Evolutionary conservation across 2,113 vertebrate genomes (phyloP).

Genomic region (Neogobius melanostomus): DNA sequence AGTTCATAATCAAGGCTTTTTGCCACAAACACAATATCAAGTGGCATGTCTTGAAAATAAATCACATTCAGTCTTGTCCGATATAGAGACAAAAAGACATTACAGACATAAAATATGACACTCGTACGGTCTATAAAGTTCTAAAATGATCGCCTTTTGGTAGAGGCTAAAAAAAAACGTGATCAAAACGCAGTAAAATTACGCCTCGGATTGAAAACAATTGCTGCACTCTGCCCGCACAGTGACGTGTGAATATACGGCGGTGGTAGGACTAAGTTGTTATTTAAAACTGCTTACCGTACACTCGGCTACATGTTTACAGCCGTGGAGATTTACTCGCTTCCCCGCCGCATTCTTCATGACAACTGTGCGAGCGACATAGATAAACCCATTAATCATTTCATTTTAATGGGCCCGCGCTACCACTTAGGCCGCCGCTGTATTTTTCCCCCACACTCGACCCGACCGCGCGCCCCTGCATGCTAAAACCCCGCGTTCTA

Average conservation of each 20-base stretch:
- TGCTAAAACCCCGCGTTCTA: slow-evolving; percentile 59
- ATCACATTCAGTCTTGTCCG: not conserved
- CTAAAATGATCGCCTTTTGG: not conserved
- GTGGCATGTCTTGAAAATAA: too few species aligned
- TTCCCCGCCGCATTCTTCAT: slow-evolving; percentile 38
- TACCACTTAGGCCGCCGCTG: slow-evolving; percentile 53
- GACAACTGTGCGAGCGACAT: slow-evolving; percentile 46
- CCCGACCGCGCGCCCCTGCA: not conserved
- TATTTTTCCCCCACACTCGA: slow-evolving; percentile 49
- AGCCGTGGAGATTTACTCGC: slow-evolving; percentile 42
- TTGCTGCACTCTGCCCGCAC: not conserved
- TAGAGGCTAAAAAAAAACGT: not conserved
- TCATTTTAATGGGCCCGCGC: slow-evolving; percentile 60
- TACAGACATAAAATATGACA: not conserved
- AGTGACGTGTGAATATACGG: not conserved
- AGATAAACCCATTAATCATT: slow-evolving; percentile 72
- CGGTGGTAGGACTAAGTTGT: slow-evolving; percentile 14
- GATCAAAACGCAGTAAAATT: not conserved
- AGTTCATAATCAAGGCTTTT: too few species aligned
- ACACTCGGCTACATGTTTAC: slow-evolving; percentile 25
- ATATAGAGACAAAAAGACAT: not conserved
- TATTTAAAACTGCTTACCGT: slow-evolving; percentile 37
- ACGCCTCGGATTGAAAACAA: not conserved
- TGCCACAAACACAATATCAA: too few species aligned
- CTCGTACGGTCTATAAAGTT: not conserved